Evolutionary conservation across 92 coral and sea anemone species (phyloP), one percentile per base, ranked within the genome.

Genomic region (Epizoanthus illoricatus): DNA sequence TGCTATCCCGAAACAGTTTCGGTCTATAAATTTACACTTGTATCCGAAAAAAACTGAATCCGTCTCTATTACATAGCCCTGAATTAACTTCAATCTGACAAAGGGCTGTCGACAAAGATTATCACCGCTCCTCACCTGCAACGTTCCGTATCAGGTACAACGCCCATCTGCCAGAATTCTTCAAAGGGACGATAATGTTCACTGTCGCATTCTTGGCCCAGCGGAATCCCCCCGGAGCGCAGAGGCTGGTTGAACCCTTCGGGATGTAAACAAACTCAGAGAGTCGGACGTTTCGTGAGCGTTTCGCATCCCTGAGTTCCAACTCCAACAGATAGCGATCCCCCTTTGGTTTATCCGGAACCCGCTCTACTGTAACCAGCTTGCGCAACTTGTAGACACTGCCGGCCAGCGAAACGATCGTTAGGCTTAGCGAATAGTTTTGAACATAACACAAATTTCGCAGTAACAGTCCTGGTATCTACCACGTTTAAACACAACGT

Each of bases 141-240:
- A 96, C 76, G 58, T 96, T 96, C 70, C 86, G 87, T 16, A 96
- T 92, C 52, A 96, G 87, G 81, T 96, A 89, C 41, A 90, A 84
- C 0, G 97, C 99, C 99, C 99, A 96, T 17, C 98, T 88, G 12
- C 96, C 99, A 6, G 92, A 86, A 73, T 92, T 88, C 67, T 84
- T 94, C 15, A 94, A 76, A 49, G 99, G 99, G 4, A 97, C 99
- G 24, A 97, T 88, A 8, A 97, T 76, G 28, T 97, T 91, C 7
- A 97, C 98, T 1, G 89, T 87, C 52, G 87, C 94, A 17, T 87
- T 47, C 73, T 87, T 94, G 18, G 36, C 86, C 99, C 99, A 97
- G 5, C 72, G 85, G 69, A 97, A 94, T 42, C 88, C 89, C 36
- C 84, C 88, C 16, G 99, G 99, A 16, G 83, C 90, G 41, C 98